phyloP scores from a whole-genome alignment of 64 coral and sea anemone species.

The Dendronephthya gigantea region DNA sequence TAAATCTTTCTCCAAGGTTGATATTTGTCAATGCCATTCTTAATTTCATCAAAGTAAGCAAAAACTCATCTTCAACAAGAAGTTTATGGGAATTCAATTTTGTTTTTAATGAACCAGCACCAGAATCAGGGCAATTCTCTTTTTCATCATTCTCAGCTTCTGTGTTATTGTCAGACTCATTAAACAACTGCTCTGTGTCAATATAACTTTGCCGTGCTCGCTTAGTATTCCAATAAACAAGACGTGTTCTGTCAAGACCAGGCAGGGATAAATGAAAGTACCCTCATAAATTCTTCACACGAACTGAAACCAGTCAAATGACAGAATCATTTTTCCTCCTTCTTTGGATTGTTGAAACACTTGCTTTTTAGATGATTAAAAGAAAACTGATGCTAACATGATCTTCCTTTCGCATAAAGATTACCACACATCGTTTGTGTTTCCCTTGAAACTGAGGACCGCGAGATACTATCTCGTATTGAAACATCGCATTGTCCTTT shows the following conservation, averaged over 20 bases:
- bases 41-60: constrained; percentile 45
- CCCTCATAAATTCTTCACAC: constrained; percentile 17
- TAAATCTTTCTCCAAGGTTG: constrained; percentile 46
- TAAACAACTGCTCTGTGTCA: constrained; percentile 4
- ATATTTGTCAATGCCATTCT: constrained; percentile 32
- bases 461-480: too few species aligned
- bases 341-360: too few species aligned
- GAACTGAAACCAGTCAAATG: constrained; percentile 46
- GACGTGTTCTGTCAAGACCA: background rate
- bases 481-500: too few species aligned
- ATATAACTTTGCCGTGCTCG: background rate
- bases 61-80: constrained; percentile 34
- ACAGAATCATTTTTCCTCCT: constrained; percentile 38
- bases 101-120: background rate
- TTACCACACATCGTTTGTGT: too few species aligned
- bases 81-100: constrained; percentile 28
- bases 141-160: background rate
- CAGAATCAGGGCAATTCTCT: background rate
- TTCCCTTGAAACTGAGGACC: too few species aligned
- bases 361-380: too few species aligned
- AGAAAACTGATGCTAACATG: too few species aligned
- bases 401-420: too few species aligned
- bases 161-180: background rate
- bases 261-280: constrained; percentile 4
- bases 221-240: background rate